Conservation (phyloP, 2,113 vertebrate species). For the Passer montanus region DNA sequence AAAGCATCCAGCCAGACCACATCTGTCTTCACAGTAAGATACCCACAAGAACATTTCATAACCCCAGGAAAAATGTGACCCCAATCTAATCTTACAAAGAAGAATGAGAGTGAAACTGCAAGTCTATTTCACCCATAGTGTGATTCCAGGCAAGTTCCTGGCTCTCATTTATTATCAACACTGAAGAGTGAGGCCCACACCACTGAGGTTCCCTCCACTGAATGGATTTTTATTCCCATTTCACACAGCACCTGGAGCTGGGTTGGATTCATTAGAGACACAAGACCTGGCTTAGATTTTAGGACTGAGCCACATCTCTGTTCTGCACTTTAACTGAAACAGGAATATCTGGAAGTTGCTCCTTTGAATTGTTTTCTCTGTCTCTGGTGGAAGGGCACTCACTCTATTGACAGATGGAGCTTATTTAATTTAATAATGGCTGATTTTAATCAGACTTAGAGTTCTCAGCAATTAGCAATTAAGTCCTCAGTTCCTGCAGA, state of each 20-base stretch:
- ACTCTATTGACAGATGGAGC: slow-evolving; percentile 28
- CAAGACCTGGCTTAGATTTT: neutral
- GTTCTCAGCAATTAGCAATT: slow-evolving; percentile 35
- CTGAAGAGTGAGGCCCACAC: neutral
- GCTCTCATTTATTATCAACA: neutral
- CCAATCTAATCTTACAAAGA: neutral
- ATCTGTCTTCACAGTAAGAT: neutral
- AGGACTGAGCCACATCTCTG: neutral
- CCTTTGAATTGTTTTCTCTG: neutral
- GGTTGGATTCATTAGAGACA: neutral
- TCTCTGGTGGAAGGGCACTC: neutral
- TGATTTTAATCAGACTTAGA: slow-evolving; percentile 35
- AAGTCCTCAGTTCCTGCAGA: neutral
- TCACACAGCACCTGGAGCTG: neutral
- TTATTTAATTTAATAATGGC: slow-evolving; percentile 47
- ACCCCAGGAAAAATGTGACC: neutral
- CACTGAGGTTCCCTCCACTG: neutral
- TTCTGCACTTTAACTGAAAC: neutral
- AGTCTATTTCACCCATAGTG: neutral
- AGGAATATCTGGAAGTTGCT: neutral
- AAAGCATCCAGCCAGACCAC: neutral
- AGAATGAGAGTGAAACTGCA: neutral
- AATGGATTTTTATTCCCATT: neutral
- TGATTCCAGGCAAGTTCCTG: neutral
- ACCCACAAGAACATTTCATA: neutral